Conservation (phyloP, 1,140 invertebrate species). For the Tachypleus tridentatus region DNA sequence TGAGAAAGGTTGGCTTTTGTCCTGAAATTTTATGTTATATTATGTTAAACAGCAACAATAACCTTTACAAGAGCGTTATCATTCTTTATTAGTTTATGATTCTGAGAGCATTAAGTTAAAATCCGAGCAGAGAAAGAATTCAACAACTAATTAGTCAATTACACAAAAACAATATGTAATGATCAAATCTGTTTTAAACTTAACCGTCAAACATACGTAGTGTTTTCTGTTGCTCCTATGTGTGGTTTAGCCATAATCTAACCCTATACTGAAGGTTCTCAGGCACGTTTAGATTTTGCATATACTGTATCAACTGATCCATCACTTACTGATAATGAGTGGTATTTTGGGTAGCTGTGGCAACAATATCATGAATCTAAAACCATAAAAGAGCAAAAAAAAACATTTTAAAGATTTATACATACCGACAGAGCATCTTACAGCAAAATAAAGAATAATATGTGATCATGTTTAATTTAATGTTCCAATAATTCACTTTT, state of each 20-base stretch:
- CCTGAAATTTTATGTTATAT: no score
- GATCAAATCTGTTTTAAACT: no score
- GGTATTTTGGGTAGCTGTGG: slow-evolving; percentile 70
- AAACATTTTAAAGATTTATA: neutral
- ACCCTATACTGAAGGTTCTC: slow-evolving; percentile 60
- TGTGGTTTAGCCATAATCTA: slow-evolving; percentile 80
- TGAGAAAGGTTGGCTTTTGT: no score
- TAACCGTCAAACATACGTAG: slow-evolving; percentile 62
- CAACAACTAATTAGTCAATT: no score
- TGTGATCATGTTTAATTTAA: neutral
- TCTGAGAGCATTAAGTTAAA: no score
- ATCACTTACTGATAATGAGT: slow-evolving; percentile 70
- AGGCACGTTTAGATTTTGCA: slow-evolving; percentile 65
- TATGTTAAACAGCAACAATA: no score
- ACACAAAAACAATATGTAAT: no score
- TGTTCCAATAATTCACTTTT: neutral
- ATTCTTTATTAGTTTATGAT: no score
- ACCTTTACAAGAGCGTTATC: no score
- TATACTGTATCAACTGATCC: slow-evolving; percentile 61
- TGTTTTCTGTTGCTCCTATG: slow-evolving; percentile 83
- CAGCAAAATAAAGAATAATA: neutral
- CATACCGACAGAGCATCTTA: neutral
- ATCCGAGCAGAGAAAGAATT: no score
- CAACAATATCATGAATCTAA: slow-evolving; percentile 78
- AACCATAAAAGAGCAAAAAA: no score